Base-by-base conservation (phyloP, 2,113 vertebrate genomes). In the Setophaga coronata region DNA sequence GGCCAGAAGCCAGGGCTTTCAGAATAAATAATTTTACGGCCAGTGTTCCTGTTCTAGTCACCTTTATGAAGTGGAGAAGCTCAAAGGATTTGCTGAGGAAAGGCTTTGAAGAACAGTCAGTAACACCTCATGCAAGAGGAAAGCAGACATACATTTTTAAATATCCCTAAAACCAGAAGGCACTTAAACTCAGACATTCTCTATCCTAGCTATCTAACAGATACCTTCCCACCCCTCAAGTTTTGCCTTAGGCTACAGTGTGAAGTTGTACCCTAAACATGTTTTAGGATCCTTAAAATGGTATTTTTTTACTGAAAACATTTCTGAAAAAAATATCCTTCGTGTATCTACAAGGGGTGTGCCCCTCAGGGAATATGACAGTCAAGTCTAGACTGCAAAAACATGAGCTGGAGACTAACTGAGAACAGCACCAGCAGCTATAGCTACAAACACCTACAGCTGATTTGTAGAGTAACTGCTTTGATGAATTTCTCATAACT, bases 341-440 rank as follows among this genome's bases (percentile, higher is more conserved):
- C 18, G 0, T n/a, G 15, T 36, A 43, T 20, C 36, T 76, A n/a
- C 48, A 56, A 69, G 7, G 50, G 25, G 16, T 0, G 0, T 24
- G 18, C 2, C 24, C 28, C 50, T 66, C 54, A 61, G 19, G 50
- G 54, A 81, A 5, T 18, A 26, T 1, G 11, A 70, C 1, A 58
- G 21, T 34, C 83, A 78, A 40, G 31, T 36, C 43, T 56, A 51
- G 36, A 36, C 53, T 72, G 53, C 36, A 65, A 79, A 67, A 43
- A 76, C 25, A 51, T 0, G 14, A 73, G 24, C 42, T 69, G 23
- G 66, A 88, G 66, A 28, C 21, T 25, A 34, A 50, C 8, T 38
- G 29, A 58, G 69, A 73, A 66, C 38, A 81, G 60, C 17, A 56
- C 31, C 23, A 64, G 40, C 7, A 61, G 31, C 45, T 57, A 14